These are phyloP conservation scores for Erpornis zantholeuca DNA, from an alignment of 2,113 vertebrate genomes.

Conservation along the genomic window DNA sequence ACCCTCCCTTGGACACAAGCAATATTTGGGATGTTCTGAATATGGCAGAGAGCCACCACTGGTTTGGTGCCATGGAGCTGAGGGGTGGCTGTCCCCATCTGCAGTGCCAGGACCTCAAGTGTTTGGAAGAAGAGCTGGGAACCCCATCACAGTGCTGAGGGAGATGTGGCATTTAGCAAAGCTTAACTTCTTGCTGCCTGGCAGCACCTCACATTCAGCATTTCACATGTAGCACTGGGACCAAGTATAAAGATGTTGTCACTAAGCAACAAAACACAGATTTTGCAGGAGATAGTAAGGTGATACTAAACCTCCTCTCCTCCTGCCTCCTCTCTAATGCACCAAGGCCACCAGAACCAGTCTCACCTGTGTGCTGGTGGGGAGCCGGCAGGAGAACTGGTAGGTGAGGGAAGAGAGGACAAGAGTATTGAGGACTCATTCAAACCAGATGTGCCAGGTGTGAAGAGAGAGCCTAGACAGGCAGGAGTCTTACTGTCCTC, in stretches of 20 bases:
- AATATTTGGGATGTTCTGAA: not conserved
- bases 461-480: not conserved
- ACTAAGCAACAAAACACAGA: constrained; percentile 17
- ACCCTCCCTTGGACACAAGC: not conserved
- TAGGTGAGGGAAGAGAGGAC: not conserved
- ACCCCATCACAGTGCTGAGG: not conserved
- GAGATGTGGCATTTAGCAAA: not conserved
- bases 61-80: not conserved
- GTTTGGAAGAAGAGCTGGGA: not conserved
- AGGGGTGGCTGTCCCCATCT: not conserved
- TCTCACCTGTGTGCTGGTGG: not conserved
- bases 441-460: not conserved
- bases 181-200: not conserved
- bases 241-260: not conserved
- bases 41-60: not conserved
- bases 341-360: not conserved
- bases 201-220: not conserved
- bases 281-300: not conserved
- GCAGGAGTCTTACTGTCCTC: not conserved
- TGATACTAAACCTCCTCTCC: not conserved
- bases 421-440: not conserved
- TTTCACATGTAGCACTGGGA: not conserved
- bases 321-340: not conserved
- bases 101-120: not conserved
- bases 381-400: not conserved